Conservation (phyloP, 2,888 invertebrate species). For the Cryptophagus acutangulus region DNA sequence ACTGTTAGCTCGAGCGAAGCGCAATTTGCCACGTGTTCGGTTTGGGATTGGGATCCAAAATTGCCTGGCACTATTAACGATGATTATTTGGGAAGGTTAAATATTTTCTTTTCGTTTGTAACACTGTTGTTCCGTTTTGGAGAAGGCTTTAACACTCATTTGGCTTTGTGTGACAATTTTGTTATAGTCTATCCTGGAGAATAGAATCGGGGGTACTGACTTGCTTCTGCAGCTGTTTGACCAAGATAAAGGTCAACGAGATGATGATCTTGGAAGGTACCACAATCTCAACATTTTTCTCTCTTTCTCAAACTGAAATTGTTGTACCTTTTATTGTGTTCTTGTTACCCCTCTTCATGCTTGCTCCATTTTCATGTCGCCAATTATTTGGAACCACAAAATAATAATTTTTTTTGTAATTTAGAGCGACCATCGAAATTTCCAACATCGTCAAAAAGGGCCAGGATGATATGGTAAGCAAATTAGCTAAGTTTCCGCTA, state of each 20-base stretch:
- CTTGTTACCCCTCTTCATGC: not conserved
- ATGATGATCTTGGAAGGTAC: slow-evolving; percentile 88
- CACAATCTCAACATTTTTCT: slow-evolving; percentile 15
- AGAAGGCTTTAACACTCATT: too few relatives aligned
- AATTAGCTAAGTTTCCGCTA: too few relatives aligned
- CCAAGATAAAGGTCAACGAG: slow-evolving; percentile 91
- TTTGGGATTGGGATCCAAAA: slow-evolving; percentile 82
- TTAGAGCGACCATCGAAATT: slow-evolving; percentile 69
- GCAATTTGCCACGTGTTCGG: slow-evolving; percentile 68
- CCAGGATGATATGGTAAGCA: slow-evolving; percentile 65
- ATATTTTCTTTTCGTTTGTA: not conserved
- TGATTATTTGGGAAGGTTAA: slow-evolving; percentile 78
- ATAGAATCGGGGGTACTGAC: slow-evolving; percentile 50
- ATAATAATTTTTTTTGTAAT: slow-evolving; percentile 29
- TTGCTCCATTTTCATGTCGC: not conserved
- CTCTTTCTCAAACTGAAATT: too few relatives aligned
- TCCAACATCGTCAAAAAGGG: slow-evolving; percentile 66
- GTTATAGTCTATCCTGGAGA: slow-evolving; percentile 58
- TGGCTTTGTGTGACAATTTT: slow-evolving; percentile 3
- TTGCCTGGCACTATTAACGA: slow-evolving; percentile 72
- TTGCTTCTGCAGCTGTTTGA: slow-evolving; percentile 73
- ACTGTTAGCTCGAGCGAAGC: slow-evolving; percentile 63
- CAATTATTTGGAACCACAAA: slow-evolving; percentile 1
- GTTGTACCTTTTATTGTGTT: not conserved
- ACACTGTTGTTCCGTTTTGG: too few relatives aligned